Conservation (phyloP, 2,888 invertebrate genomes). For the Pecten maximus region DNA sequence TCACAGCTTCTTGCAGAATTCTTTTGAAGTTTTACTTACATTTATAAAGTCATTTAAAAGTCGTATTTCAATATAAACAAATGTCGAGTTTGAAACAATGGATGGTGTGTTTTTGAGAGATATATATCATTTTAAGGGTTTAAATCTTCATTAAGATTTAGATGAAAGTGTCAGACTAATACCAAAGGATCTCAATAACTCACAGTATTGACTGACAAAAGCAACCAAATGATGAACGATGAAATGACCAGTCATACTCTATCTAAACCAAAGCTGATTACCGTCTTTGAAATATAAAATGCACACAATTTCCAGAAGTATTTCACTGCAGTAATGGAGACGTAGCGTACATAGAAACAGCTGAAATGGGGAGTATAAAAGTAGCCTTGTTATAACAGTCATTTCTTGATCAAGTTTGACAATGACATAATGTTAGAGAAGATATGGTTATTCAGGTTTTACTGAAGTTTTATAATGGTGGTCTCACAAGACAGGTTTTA, state of each 20-base stretch:
- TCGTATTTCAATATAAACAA: slow-evolving; percentile 11
- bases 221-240: neutral
- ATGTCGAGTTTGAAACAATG: neutral
- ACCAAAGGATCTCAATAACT: neutral
- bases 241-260: neutral
- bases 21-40: neutral
- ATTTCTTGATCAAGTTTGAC: too few species aligned
- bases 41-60: neutral
- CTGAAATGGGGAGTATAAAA: too few species aligned
- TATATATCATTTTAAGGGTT: neutral
- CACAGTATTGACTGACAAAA: neutral
- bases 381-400: too few species aligned
- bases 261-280: neutral
- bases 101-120: neutral
- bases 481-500: neutral
- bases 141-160: neutral
- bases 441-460: neutral
- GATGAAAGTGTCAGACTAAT: neutral
- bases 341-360: too few species aligned
- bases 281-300: neutral
- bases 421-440: too few species aligned
- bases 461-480: neutral
- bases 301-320: neutral
- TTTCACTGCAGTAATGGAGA: neutral
- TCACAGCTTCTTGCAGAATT: neutral